Base-by-base conservation (phyloP, 2,888 invertebrate species). In the Oxystoma pomonae region DNA sequence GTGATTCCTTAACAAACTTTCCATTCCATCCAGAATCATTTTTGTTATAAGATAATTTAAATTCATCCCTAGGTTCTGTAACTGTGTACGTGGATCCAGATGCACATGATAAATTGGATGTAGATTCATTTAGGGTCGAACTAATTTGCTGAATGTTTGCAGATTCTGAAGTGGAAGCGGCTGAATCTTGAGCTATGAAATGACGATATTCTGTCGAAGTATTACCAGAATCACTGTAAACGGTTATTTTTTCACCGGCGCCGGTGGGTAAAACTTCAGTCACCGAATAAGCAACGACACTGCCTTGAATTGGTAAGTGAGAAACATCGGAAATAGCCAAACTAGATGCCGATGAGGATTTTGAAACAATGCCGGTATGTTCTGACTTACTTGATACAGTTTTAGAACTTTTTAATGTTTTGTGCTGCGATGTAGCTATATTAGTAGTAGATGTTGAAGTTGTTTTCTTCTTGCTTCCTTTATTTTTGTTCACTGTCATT, bases 1-100 rank as follows among this genome's bases (percentile, higher is more conserved):
- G 75, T 66, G 77, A 76, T 68, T 82, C 82, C 55, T 74, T 67
- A 1, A 80, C 71, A 67, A 82, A 83, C 66, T 80, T 80, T n/a
- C 83, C 83, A 64, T 83, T 81, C 83, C 83, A 82, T 3, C 77
- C 73, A 3, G 81, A 81, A 69, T 82, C 82, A 55, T 78, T 82
- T 67, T 76, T 75, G 65, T 78, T 78, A 63, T 76, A 75, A 7
- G 74, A 75, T 20, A 77, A 61, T 60, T 74, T 75, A 7, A 73
- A 55, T 67, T 80, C 80, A 61, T 81, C 80, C 68, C 74, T 75
- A 0, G 81, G 81, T 70, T 81, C 81, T 7, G 77, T 76, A 0
- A 81, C 80, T 12, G 77, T 79, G 66, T 81, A 81, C 2, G 77
- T 77, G 5, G 77, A 76, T 3, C 73, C 75, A 1, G 78, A 77